These are phyloP conservation scores for Caenorhabditis imperialis DNA, from an alignment of 2,888 invertebrate species.

Conservation along the genomic window DNA sequence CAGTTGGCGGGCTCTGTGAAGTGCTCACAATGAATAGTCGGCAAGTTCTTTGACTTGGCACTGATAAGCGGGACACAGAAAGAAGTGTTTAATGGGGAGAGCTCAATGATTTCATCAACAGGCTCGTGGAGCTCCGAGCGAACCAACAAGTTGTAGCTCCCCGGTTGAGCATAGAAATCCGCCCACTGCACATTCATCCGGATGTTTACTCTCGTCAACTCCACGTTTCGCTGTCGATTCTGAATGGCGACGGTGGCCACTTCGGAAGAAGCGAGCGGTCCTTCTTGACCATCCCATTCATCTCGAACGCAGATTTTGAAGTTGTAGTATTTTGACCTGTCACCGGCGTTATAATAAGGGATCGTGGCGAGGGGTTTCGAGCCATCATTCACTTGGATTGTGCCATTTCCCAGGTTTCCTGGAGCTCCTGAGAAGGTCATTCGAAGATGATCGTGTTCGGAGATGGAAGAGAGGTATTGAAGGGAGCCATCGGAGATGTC, in stretches of 20 bases:
- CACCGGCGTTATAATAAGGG: slow-evolving; percentile 23
- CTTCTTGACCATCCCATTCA: slow-evolving; percentile 54
- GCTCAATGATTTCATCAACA: slow-evolving; percentile 17
- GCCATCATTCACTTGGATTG: slow-evolving; percentile 45
- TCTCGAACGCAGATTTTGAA: slow-evolving; percentile 54
- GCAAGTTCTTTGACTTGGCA: slow-evolving; percentile 23
- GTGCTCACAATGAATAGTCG: slow-evolving; percentile 33
- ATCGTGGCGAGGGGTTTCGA: slow-evolving; percentile 16
- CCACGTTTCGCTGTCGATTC: slow-evolving; percentile 37
- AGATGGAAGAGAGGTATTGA: slow-evolving; percentile 17
- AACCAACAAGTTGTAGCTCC: slow-evolving; percentile 33
- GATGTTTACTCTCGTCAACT: slow-evolving; percentile 21
- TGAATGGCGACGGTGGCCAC: slow-evolving; percentile 36
- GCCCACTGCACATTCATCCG: slow-evolving; percentile 53
- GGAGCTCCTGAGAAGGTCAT: slow-evolving; percentile 21
- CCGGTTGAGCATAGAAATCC: slow-evolving; percentile 41
- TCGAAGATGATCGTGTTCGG: slow-evolving; percentile 30
- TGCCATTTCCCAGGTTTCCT: slow-evolving; percentile 27
- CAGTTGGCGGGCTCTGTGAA: slow-evolving; percentile 36
- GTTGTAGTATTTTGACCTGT: slow-evolving; percentile 16
- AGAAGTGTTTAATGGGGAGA: slow-evolving; percentile 41
- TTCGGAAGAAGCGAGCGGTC: slow-evolving; percentile 9
- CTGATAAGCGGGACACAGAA: slow-evolving; percentile 49
- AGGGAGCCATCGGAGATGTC: slow-evolving; percentile 21
- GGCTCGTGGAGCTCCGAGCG: slow-evolving; percentile 31